phyloP scores from a whole-genome alignment of 2,113 vertebrate genomes.

The Lates calcarifer region DNA sequence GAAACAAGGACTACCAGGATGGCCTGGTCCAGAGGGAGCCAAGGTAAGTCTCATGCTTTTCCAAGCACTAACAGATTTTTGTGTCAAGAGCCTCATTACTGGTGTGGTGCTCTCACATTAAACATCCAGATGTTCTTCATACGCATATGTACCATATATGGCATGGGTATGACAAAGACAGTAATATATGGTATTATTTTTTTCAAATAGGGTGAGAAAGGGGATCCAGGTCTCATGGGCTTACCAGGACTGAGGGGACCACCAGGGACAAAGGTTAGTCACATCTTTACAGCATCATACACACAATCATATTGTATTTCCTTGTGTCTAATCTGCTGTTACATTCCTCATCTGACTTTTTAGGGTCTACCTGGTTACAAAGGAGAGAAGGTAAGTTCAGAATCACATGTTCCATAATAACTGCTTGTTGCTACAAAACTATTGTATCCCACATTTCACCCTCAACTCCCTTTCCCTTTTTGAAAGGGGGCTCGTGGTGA shows the following conservation, averaged over 20 bases:
- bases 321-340: slow-evolving; percentile 5
- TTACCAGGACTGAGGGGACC: slow-evolving; percentile 94
- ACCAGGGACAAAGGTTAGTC: slow-evolving; percentile 90
- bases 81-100: background rate
- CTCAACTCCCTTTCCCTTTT: background rate
- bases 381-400: slow-evolving; percentile 71
- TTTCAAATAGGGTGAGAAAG: slow-evolving; percentile 91
- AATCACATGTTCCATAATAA: background rate
- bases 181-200: background rate
- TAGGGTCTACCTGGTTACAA: slow-evolving; percentile 79
- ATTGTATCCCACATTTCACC: background rate
- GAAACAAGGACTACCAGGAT: slow-evolving; percentile 89
- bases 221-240: slow-evolving; percentile 92
- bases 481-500: slow-evolving; percentile 71
- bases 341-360: background rate
- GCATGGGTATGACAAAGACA: background rate
- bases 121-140: background rate
- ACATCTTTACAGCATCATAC: background rate
- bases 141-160: background rate
- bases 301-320: background rate
- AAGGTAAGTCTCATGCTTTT: slow-evolving; percentile 79
- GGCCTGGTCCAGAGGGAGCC: slow-evolving; percentile 88
- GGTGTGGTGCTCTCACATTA: background rate
- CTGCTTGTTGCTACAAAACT: background rate
- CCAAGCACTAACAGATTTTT: background rate